These are phyloP conservation scores for Drosophila parabipectinata DNA, from an alignment of 1,140 invertebrate genomes.

Conservation along the genomic window DNA sequence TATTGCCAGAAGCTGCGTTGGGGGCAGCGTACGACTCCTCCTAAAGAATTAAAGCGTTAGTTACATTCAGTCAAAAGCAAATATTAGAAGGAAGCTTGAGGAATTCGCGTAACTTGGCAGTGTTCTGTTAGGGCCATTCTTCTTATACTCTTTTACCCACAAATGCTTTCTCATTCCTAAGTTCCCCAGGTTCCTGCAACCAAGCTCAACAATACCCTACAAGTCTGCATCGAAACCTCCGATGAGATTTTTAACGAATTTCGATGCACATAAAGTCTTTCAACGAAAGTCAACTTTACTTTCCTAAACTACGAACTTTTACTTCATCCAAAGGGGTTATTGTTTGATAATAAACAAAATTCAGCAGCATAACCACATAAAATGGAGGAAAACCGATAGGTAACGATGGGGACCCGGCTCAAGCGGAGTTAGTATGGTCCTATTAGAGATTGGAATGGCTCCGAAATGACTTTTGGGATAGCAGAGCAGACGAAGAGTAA, in stretches of 20 bases:
- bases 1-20: constrained; percentile 51
- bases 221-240: too few species aligned
- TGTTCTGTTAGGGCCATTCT: too few species aligned
- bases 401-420: background rate
- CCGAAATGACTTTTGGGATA: background rate
- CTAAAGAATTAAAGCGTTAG: constrained; percentile 27
- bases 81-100: background rate
- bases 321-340: too few species aligned
- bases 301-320: too few species aligned
- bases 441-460: constrained; percentile 49
- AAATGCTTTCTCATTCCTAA: too few species aligned
- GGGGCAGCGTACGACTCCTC: constrained; percentile 68
- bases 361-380: background rate
- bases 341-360: constrained; percentile 13
- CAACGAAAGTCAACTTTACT: too few species aligned
- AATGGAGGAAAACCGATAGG: constrained; percentile 42
- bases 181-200: too few species aligned
- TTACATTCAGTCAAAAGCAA: background rate
- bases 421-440: background rate
- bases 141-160: too few species aligned
- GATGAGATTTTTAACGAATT: too few species aligned
- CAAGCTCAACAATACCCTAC: too few species aligned
- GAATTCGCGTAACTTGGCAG: too few species aligned
- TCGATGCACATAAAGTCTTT: too few species aligned
- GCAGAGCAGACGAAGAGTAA: constrained; percentile 6